Conservation (phyloP, 2,113 vertebrate genomes). For the Garra rufa region DNA sequence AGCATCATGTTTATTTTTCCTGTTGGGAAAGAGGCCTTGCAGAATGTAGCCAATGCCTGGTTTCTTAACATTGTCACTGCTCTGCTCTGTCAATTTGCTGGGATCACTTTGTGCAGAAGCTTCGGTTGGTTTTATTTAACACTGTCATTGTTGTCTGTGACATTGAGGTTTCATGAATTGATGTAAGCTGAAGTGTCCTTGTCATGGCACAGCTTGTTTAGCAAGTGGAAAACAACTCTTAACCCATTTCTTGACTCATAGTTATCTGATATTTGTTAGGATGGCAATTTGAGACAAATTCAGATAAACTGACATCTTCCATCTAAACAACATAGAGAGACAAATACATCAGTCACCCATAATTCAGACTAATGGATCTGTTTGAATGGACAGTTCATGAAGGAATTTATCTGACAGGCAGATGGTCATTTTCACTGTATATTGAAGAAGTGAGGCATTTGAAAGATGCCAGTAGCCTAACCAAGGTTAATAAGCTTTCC, state of each 20-base stretch:
- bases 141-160: background rate
- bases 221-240: background rate
- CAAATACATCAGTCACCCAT: background rate
- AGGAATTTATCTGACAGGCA: slow-evolving; percentile 57
- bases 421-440: slow-evolving; percentile 7
- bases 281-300: background rate
- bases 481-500: background rate
- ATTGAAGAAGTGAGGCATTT: background rate
- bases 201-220: background rate
- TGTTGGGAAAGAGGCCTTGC: background rate
- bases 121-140: background rate
- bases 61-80: background rate
- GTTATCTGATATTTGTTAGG: background rate
- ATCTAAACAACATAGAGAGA: slow-evolving; percentile 34
- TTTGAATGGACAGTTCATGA: slow-evolving; percentile 59
- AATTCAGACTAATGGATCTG: slow-evolving; percentile 49
- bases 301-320: slow-evolving; percentile 2
- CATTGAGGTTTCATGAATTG: background rate
- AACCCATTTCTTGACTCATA: background rate
- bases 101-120: background rate
- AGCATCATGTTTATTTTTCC: slow-evolving; percentile 44
- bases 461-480: background rate
- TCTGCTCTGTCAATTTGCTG: background rate
- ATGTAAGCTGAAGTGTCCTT: background rate
- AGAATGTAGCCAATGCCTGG: background rate